These are phyloP conservation scores for Picathartes gymnocephalus DNA, from an alignment of 2,113 vertebrate species.

Conservation along the genomic window DNA sequence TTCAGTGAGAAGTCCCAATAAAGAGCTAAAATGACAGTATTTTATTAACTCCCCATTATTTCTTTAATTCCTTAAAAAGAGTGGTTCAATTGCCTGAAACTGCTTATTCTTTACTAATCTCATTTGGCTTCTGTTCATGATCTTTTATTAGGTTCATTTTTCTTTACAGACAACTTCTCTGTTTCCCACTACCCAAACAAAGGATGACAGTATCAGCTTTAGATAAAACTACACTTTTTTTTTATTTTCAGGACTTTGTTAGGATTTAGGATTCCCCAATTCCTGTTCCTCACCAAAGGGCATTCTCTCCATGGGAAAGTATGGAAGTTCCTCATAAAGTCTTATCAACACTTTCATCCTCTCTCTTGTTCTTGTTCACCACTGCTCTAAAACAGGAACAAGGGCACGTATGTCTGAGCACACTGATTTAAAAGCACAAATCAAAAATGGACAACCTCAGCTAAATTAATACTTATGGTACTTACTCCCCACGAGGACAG, in stretches of 20 bases:
- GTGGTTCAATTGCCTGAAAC: neutral
- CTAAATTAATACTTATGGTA: neutral
- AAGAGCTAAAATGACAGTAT: neutral
- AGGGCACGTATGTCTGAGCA: accelerated
- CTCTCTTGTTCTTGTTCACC: neutral
- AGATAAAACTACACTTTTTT: neutral
- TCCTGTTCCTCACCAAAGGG: neutral
- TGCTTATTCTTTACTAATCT: neutral
- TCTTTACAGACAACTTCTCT: neutral
- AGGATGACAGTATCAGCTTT: neutral
- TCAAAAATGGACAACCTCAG: neutral
- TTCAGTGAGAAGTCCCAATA: neutral
- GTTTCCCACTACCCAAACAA: neutral
- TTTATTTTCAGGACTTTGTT: neutral
- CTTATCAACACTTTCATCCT: neutral
- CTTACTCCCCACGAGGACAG: accelerated
- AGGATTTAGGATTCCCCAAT: neutral
- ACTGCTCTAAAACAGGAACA: neutral
- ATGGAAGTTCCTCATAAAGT: neutral
- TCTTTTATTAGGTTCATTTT: neutral
- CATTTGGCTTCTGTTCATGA: neutral
- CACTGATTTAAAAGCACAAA: neutral
- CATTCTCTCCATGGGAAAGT: neutral
- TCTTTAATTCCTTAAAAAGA: neutral
- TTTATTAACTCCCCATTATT: neutral